Conservation (phyloP, 2,113 vertebrate genomes). For the Rhizomys pruinosus region DNA sequence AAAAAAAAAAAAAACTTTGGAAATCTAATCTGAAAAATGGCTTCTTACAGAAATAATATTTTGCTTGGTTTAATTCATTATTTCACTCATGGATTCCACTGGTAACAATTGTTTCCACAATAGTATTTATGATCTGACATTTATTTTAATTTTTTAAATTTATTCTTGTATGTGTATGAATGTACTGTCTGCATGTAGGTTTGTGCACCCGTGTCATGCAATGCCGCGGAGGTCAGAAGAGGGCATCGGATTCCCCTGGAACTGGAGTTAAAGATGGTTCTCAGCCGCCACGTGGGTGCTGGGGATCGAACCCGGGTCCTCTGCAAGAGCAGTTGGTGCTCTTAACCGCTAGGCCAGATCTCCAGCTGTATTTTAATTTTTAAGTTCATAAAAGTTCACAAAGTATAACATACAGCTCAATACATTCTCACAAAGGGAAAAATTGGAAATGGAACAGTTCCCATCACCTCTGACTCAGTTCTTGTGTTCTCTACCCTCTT, state of each 20-base stretch:
- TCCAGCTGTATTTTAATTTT: no score
- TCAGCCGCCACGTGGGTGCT: no score
- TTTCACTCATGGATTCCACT: background rate
- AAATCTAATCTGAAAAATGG: constrained; percentile 33
- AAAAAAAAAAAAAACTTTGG: no score
- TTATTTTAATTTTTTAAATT: constrained; percentile 40
- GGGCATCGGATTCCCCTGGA: no score
- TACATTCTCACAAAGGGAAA: constrained; percentile 22
- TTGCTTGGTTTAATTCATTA: background rate
- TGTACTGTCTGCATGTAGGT: no score
- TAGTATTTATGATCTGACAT: constrained; percentile 11
- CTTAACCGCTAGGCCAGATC: no score
- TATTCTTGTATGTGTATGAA: no score
- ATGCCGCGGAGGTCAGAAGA: no score
- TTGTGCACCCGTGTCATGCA: no score
- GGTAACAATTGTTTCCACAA: background rate
- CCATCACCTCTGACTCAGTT: background rate
- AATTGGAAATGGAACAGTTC: background rate
- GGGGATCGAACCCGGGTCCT: no score
- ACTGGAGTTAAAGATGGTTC: no score
- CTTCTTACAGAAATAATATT: constrained; percentile 19
- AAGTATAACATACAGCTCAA: background rate
- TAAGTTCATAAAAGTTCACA: background rate
- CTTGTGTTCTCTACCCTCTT: background rate
- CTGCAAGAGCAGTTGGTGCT: no score